These are phyloP conservation scores for Hydrophis major DNA, from an alignment of 2,797 vertebrate genomes.

Conservation along the genomic window DNA sequence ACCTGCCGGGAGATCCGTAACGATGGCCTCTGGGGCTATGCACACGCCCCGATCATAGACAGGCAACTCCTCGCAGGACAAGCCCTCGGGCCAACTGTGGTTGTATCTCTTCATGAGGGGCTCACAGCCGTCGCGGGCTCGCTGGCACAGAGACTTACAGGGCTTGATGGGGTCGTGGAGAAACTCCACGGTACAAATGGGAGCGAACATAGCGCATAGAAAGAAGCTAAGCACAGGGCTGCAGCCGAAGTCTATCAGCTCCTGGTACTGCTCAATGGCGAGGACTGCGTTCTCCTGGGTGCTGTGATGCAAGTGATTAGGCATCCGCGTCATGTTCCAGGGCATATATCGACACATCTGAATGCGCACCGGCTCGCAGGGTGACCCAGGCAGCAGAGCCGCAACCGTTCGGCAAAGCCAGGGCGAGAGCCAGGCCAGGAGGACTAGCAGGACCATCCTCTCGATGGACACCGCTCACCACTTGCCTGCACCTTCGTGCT, in stretches of 20 bases:
- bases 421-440: conserved; percentile 56
- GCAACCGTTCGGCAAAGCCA: conserved; percentile 64
- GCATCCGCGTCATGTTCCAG: conserved; percentile 83
- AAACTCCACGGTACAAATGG: conserved; percentile 80
- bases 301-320: conserved; percentile 84
- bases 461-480: background rate
- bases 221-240: conserved; percentile 78
- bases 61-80: conserved; percentile 78
- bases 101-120: conserved; percentile 80
- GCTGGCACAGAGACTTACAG: conserved; percentile 77
- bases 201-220: conserved; percentile 81
- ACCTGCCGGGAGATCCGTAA: conserved; percentile 77
- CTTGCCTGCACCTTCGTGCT: background rate
- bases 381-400: conserved; percentile 63
- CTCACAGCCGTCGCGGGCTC: conserved; percentile 77
- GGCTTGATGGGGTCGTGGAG: conserved; percentile 81
- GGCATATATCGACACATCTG: conserved; percentile 80
- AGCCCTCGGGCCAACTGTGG: conserved; percentile 80
- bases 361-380: conserved; percentile 79
- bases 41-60: conserved; percentile 81
- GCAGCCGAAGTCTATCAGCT: conserved; percentile 77
- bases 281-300: conserved; percentile 81
- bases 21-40: conserved; percentile 81
- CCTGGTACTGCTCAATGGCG: conserved; percentile 80
- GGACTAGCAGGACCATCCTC: conserved; percentile 46